Evolutionary conservation across 2,797 vertebrate species (phyloP), one percentile per base, ranked within the genome.

Genomic region (Schizothorax lantsangensis): DNA sequence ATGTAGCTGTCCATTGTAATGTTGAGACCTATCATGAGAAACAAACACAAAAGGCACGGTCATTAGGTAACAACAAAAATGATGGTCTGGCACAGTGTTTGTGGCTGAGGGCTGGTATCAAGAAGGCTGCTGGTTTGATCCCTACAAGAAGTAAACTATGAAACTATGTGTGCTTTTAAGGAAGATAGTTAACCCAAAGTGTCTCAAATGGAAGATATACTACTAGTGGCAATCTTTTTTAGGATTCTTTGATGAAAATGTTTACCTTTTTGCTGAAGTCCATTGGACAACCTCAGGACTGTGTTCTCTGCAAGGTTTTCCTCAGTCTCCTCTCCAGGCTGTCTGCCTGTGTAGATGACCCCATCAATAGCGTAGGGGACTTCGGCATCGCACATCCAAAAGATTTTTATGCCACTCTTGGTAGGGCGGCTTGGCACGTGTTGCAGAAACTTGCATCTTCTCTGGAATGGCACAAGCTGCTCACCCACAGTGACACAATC

Each of bases 401-500:
- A 87, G 12, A 82, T 86, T 47, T 88, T 87, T 79, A 85, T 52
- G 4, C 84, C 83, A 52, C 78, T 86, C 30, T 86, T 84, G 2
- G 77, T 45, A 15, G 59, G 79, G 40, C 82, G 80, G 74, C 52
- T 85, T 43, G 62, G 68, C 86, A 84, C 81, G 12, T 89, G 86
- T 54, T 89, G 64, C 10, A 64, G 6, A 57, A 88, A 89, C 86
- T 80, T 90, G 84, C 54, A 81, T 59, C 73, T 86, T 12, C 85
- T 86, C 6, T 43, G 14, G 52, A 89, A 86, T 80, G 85, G 83
- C 85, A 91, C 77, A 54, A 88, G 85, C 33, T 88, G 84, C 52
- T 90, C 82, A 19, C 86, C 88, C 30, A 89, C 75, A 52, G 84
- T 90, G 62, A 89, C 68, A 83, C 81, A 84, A 64, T 91, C 74